phyloP scores from a whole-genome alignment of 2,113 vertebrate species.

The Ictalurus punctatus region DNA sequence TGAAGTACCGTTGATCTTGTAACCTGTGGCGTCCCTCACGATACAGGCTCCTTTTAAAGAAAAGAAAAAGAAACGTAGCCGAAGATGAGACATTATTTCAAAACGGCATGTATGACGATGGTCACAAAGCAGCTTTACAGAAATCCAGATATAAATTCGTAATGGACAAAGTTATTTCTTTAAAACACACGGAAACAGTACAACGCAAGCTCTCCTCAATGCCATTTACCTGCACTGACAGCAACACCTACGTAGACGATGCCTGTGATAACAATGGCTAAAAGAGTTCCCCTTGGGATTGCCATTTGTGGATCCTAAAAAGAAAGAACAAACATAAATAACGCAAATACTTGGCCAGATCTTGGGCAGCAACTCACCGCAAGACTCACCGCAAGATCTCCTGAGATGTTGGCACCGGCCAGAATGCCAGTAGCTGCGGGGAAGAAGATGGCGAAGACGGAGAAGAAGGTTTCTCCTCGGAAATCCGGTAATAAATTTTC shows the following conservation, averaged over 20 bases:
- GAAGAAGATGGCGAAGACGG: slow-evolving; percentile 97
- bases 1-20: slow-evolving; percentile 70
- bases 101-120: not conserved
- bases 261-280: slow-evolving; percentile 95
- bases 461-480: slow-evolving; percentile 84
- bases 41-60: slow-evolving; percentile 83
- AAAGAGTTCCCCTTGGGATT: slow-evolving; percentile 92
- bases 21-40: slow-evolving; percentile 89
- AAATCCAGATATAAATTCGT: not conserved
- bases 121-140: not conserved
- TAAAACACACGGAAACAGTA: not conserved
- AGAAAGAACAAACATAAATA: slow-evolving; percentile 21
- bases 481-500: slow-evolving; percentile 97
- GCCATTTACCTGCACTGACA: slow-evolving; percentile 83
- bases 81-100: not conserved
- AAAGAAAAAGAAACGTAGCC: not conserved
- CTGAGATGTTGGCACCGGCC: slow-evolving; percentile 97
- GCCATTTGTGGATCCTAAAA: slow-evolving; percentile 93
- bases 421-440: slow-evolving; percentile 97
- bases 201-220: not conserved
- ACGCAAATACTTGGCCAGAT: not conserved
- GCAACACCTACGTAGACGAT: slow-evolving; percentile 92
- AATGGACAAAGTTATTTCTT: not conserved
- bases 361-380: too few species aligned
- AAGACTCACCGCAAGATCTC: slow-evolving; percentile 91